These are phyloP conservation scores for Ctenopoma kingsleyae DNA, from an alignment of 2,797 vertebrate genomes.

Conservation along the genomic window DNA sequence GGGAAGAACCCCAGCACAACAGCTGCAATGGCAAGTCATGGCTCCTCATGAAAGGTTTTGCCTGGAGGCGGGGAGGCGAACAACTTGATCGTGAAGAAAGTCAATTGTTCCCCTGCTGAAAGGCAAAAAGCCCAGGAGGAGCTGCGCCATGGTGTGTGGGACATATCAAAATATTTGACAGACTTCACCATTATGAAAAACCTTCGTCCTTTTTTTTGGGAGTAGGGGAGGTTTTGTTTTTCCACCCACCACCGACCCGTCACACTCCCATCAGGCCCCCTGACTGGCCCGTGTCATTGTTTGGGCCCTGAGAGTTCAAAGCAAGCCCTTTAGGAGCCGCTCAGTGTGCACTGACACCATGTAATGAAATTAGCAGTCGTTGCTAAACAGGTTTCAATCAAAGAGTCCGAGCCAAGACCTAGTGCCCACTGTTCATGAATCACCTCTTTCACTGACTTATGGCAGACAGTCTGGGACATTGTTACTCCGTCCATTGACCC, in stretches of 20 bases:
- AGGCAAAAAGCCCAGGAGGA: constrained; percentile 77
- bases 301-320: constrained; percentile 91
- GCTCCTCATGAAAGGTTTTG: constrained; percentile 95
- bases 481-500: constrained; percentile 56
- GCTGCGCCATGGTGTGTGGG: constrained; percentile 94
- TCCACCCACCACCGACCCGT: constrained; percentile 93
- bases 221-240: constrained; percentile 65
- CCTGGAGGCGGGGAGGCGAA: constrained; percentile 92
- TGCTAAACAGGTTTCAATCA: constrained; percentile 97
- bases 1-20: constrained; percentile 96
- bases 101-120: constrained; percentile 95
- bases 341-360: constrained; percentile 94
- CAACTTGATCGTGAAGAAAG: constrained; percentile 94
- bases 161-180: constrained; percentile 99
- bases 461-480: constrained; percentile 65
- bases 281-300: constrained; percentile 93
- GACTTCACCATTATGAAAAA: constrained; percentile 98
- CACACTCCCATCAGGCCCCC: constrained; percentile 89
- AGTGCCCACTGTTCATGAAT: constrained; percentile 72
- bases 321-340: constrained; percentile 91
- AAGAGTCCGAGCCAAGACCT: constrained; percentile 86
- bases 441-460: constrained; percentile 75
- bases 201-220: constrained; percentile 71
- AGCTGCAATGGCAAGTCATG: constrained; percentile 85
- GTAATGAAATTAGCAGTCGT: constrained; percentile 95